Conservation (phyloP, 2,113 vertebrate species). For the mouse (Mus musculus) region GRCm39 chr14:99103001-99103500, state of each 20-base stretch:
- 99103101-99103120: neutral
- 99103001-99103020: neutral
- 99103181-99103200: neutral
- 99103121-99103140: neutral
- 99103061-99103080: too few relatives aligned
- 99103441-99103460: constrained; percentile 12
- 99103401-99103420: neutral
- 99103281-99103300: too few relatives aligned
- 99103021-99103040: constrained; percentile 10
- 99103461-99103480: neutral
- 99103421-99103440: neutral
- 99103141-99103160: neutral
- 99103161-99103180: neutral
- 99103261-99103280: neutral
- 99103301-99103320: neutral
- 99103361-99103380: neutral
- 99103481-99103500: neutral
- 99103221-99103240: neutral
- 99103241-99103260: neutral
- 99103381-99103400: neutral
- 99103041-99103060: neutral
- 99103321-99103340: too few relatives aligned
- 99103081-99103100: too few relatives aligned
- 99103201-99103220: constrained; percentile 14
- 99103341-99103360: neutral